Evolutionary conservation across 1,140 invertebrate genomes (phyloP), one percentile per base, ranked within the genome.

Genomic region (Rhagoletis pomonella): DNA sequence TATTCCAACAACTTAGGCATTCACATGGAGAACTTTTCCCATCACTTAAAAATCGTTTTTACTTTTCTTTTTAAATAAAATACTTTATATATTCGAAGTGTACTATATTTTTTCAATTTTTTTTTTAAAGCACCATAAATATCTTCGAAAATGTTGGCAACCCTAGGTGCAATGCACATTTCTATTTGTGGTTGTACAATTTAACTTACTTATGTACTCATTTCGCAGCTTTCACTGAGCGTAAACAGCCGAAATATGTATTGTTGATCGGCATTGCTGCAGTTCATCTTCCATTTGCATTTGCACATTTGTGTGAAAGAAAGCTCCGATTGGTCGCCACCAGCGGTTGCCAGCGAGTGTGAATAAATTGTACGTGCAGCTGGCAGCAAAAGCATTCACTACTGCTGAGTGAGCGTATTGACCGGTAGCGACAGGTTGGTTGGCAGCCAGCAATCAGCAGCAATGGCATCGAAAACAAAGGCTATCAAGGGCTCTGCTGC

Each of bases 301-400:
- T 19, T 67, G 64, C 64, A 29, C 39, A 29, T 42, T 67, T 29
- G 42, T 10, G 10, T 5, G n/a, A n/a, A n/a, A n/a, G n/a, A n/a
- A 5, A 55, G 29, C 0, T 55, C 17, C 47, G 7, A 29, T 55
- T 9, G 29, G 1, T n/a, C 62, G 64, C 64, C n/a, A n/a, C n/a
- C 42, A 29, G 47, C 47, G 47, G 42, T n/a, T 81, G 55, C 44
- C 55, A 7, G 47, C 14, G 12, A 12, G 14, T 6, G 17, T 81
- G 10, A 81, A 81, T 81, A 81, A 81, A 81, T 81, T 42, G 47
- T 47, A 55, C 73, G 42, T 44, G n/a, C 73, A 19, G 44, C 17
- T 19, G n/a, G 17, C 73, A 47, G 3, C n/a, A n/a, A n/a, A n/a
- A n/a, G n/a, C n/a, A n/a, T n/a, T n/a, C n/a, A n/a, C n/a, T n/a